Conservation (phyloP, 2,797 vertebrate species). For the Eurystomus glaucurus region DNA sequence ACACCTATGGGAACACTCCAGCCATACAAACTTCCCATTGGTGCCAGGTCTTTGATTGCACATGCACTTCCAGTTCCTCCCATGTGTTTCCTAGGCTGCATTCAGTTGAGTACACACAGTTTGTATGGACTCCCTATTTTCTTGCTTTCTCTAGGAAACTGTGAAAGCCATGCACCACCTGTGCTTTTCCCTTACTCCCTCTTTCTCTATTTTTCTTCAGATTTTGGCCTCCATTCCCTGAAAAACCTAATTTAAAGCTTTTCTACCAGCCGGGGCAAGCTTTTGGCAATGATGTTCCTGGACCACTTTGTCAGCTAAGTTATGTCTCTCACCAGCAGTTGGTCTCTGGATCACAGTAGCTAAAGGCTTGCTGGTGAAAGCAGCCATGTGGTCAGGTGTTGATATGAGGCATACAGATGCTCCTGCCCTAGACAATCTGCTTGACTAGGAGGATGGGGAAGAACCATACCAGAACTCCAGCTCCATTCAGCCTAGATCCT, state of each 20-base stretch:
- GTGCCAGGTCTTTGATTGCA: background rate
- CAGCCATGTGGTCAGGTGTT: background rate
- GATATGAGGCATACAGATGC: background rate
- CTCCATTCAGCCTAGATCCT: background rate
- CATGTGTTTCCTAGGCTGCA: background rate
- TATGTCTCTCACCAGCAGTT: background rate
- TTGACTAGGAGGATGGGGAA: background rate
- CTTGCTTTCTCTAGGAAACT: background rate
- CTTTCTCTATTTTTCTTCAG: background rate
- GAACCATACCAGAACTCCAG: background rate
- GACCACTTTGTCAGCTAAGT: background rate
- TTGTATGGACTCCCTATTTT: background rate
- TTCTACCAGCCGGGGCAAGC: background rate
- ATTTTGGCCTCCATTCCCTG: background rate
- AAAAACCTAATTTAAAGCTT: background rate
- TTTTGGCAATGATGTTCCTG: background rate
- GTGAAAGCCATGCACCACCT: background rate
- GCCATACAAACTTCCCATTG: background rate
- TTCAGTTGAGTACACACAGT: background rate
- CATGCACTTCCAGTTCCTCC: background rate
- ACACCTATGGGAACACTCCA: background rate
- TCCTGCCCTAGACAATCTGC: background rate
- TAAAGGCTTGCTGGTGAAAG: background rate
- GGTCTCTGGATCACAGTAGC: background rate
- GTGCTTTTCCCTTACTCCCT: background rate